These are phyloP conservation scores for Noctua janthina DNA, from an alignment of 2,888 invertebrate species.

Conservation along the genomic window DNA sequence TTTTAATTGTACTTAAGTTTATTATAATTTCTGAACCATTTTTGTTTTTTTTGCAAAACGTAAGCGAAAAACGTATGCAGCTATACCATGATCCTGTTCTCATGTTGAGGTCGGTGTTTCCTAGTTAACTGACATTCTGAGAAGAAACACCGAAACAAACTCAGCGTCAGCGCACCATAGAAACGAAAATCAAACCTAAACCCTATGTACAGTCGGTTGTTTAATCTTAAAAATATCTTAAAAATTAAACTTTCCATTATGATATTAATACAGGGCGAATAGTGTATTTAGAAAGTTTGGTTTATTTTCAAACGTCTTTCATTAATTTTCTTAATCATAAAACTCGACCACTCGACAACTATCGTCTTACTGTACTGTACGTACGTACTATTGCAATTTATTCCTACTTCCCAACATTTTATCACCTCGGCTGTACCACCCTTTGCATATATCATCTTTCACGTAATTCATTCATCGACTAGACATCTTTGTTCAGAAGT, in stretches of 20 bases:
- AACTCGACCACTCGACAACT: not conserved
- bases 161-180: slow-evolving; percentile 7
- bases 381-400: too few species aligned
- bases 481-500: not conserved
- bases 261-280: not conserved
- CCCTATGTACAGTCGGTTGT: slow-evolving; percentile 3
- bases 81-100: slow-evolving; percentile 7
- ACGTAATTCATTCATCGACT: not conserved
- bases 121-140: slow-evolving; percentile 23
- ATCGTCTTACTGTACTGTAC: too few species aligned
- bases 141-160: slow-evolving; percentile 42
- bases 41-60: too few species aligned
- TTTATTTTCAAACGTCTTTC: not conserved
- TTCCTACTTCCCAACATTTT: too few species aligned
- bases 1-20: not conserved
- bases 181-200: slow-evolving; percentile 1
- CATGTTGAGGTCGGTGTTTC: slow-evolving; percentile 11
- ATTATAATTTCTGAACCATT: too few species aligned
- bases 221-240: not conserved
- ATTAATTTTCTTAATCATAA: not conserved
- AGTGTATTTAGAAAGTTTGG: not conserved
- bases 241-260: not conserved
- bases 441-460: not conserved
- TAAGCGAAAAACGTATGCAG: not conserved
- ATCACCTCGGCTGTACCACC: not conserved